Conservation (phyloP, 2,797 vertebrate species). For the Pempheris klunzingeri region DNA sequence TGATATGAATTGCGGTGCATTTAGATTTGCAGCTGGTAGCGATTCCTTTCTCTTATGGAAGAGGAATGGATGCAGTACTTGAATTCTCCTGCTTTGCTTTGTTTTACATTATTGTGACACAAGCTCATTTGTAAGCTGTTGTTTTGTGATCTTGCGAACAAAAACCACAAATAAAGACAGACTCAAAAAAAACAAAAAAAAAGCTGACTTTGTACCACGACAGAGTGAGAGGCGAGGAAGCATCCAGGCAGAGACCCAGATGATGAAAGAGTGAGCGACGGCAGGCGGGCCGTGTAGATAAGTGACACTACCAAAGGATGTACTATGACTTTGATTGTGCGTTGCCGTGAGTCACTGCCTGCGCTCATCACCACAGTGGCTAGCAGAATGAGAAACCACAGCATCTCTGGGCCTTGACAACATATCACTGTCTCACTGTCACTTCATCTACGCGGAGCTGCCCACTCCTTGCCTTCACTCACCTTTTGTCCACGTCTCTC, state of each 20-base stretch:
- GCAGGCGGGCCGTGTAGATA: slow-evolving; percentile 26
- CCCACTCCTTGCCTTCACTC: slow-evolving; percentile 39
- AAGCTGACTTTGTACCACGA: slow-evolving; percentile 27
- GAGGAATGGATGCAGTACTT: neutral
- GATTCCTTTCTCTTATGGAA: neutral
- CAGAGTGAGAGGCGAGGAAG: neutral
- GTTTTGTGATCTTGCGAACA: slow-evolving; percentile 24
- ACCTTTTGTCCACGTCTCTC: slow-evolving; percentile 29
- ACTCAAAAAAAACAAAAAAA: slow-evolving; percentile 25
- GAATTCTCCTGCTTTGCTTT: neutral
- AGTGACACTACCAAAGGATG: slow-evolving; percentile 55
- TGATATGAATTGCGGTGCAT: slow-evolving; percentile 1
- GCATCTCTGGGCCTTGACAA: slow-evolving; percentile 42
- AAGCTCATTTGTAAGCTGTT: slow-evolving; percentile 13
- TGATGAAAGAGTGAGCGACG: slow-evolving; percentile 44
- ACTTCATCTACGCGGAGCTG: slow-evolving; percentile 43
- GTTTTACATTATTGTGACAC: slow-evolving; percentile 3
- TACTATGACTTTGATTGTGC: slow-evolving; percentile 64
- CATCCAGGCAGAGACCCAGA: slow-evolving; percentile 9
- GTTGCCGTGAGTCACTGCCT: slow-evolving; percentile 44
- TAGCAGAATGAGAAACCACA: slow-evolving; percentile 48
- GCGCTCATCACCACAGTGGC: slow-evolving; percentile 56
- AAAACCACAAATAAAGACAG: slow-evolving; percentile 10
- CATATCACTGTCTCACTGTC: slow-evolving; percentile 53
- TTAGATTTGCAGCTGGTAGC: neutral